Percentiles rank a stretch among this genome's conserved stretches.
These are phyloP conservation scores for Tinea trinotella DNA, from an alignment of 2,888 invertebrate species.

Conservation along the genomic window DNA sequence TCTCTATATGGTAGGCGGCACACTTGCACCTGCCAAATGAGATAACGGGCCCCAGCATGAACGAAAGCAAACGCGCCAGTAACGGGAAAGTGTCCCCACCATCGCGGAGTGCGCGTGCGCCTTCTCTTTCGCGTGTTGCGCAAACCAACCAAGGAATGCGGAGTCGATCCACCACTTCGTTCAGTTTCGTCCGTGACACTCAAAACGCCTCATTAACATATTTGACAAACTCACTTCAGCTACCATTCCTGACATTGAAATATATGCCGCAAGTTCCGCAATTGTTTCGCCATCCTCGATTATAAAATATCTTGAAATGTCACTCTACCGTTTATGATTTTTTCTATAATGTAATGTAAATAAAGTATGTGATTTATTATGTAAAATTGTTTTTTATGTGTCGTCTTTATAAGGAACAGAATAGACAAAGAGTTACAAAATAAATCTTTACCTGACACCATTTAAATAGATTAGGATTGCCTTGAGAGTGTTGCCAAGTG, in stretches of 20 bases:
- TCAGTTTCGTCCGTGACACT: constrained; percentile 33
- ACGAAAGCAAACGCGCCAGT: constrained; percentile 66
- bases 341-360: too few species aligned
- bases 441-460: neutral
- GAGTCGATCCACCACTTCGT: constrained; percentile 21
- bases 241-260: constrained; percentile 34
- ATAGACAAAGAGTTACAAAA: too few species aligned
- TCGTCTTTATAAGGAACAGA: too few species aligned
- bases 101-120: constrained; percentile 34
- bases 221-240: constrained; percentile 25
- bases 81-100: constrained; percentile 57
- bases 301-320: neutral
- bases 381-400: too few species aligned
- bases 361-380: too few species aligned
- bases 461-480: neutral
- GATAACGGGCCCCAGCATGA: constrained; percentile 58
- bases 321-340: too few species aligned
- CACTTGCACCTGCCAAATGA: constrained; percentile 65
- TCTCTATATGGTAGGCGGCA: constrained; percentile 48
- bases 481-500: constrained; percentile 5
- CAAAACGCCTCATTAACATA: constrained; percentile 39
- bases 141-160: constrained; percentile 44
- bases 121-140: constrained; percentile 60
- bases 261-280: neutral
- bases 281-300: neutral